Conservation (phyloP, 2,113 vertebrate species). For the Euleptes europaea region DNA sequence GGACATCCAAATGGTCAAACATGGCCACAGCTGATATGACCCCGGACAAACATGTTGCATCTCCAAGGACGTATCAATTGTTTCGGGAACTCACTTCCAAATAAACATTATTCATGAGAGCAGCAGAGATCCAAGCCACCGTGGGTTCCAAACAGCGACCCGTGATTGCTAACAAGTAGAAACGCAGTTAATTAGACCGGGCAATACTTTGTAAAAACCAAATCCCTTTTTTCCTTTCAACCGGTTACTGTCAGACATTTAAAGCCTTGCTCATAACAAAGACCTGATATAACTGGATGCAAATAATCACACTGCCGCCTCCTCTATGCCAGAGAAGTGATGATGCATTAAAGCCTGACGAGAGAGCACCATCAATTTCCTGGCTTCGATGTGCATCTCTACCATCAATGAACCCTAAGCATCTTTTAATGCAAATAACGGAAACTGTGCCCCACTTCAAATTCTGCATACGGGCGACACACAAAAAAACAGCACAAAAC, state of each 20-base stretch:
- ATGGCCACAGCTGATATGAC: accelerated
- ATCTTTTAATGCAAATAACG: slow-evolving; percentile 5
- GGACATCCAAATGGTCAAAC: not conserved
- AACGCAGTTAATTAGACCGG: not conserved
- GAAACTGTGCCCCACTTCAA: slow-evolving; percentile 4
- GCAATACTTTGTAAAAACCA: not conserved
- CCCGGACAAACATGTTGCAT: not conserved
- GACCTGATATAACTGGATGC: not conserved
- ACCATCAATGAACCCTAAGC: not conserved
- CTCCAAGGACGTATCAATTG: not conserved
- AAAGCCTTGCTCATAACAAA: slow-evolving; percentile 8
- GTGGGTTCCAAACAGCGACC: not conserved
- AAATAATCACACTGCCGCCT: slow-evolving; percentile 1
- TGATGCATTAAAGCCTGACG: not conserved
- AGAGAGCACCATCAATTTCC: slow-evolving; percentile 30
- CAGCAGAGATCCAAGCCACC: not conserved
- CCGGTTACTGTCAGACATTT: not conserved
- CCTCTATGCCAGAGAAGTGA: not conserved
- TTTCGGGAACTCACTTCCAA: not conserved
- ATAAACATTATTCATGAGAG: not conserved
- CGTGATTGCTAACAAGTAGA: slow-evolving; percentile 1
- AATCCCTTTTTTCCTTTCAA: not conserved
- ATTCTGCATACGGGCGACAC: slow-evolving; percentile 35
- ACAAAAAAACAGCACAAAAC: slow-evolving; percentile 60
- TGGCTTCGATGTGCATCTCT: slow-evolving; percentile 14